Evolutionary conservation across 2,113 vertebrate species (phyloP).

Genomic region (Zapornia atra): DNA sequence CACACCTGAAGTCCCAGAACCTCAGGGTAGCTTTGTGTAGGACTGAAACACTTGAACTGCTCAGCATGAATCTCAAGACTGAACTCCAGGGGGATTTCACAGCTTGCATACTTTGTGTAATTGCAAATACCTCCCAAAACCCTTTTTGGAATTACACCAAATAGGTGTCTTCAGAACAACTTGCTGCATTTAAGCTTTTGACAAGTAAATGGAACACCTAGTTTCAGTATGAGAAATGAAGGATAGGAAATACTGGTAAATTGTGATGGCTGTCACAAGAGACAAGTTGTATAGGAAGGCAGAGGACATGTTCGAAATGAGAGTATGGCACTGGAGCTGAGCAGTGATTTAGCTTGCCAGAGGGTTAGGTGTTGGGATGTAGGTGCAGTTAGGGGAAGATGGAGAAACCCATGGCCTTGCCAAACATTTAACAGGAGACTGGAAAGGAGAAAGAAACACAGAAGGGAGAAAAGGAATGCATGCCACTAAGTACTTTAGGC

Average conservation of each 20-base stretch:
- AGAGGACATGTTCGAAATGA: not conserved
- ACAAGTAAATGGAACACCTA: not conserved
- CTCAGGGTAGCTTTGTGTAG: not conserved
- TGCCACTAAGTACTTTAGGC: not conserved
- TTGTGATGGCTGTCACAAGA: not conserved
- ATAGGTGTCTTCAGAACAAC: not conserved
- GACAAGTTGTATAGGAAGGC: not conserved
- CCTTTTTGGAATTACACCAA: not conserved
- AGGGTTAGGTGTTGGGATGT: not conserved
- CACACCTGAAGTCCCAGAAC: not conserved
- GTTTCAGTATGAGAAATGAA: not conserved
- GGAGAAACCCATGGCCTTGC: not conserved
- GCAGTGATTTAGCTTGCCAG: not conserved
- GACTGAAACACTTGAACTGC: not conserved
- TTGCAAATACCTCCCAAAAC: not conserved
- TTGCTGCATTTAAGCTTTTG: not conserved
- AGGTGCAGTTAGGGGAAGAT: not conserved
- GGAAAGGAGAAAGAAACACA: not conserved
- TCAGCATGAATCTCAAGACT: not conserved
- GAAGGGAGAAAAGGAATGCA: not conserved
- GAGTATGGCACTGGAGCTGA: not conserved
- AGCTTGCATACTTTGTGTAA: not conserved
- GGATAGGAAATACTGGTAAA: not conserved
- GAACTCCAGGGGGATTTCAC: not conserved
- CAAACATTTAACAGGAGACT: not conserved